phyloP scores from a whole-genome alignment of 1,140 invertebrate genomes.

The Tenebrio molitor region DNA sequence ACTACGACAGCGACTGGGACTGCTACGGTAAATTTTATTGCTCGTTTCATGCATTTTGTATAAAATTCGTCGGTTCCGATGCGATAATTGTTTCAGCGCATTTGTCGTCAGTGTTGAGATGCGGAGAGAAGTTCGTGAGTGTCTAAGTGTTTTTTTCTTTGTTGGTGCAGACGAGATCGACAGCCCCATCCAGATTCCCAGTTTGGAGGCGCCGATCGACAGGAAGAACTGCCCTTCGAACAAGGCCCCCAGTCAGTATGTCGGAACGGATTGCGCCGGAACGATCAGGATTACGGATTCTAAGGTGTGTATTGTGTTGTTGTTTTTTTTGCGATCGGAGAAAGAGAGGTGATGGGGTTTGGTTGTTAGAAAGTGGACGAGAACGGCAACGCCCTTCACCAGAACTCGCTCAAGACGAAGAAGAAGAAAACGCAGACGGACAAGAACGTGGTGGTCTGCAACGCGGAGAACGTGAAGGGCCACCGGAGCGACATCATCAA shows the following conservation, averaged over 20 bases:
- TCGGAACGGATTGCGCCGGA: not conserved
- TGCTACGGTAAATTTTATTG: no score
- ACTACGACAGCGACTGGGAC: no score
- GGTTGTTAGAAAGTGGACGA: constrained; percentile 68
- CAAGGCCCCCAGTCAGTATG: not conserved
- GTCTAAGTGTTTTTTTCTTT: not conserved
- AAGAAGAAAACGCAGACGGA: constrained; percentile 61
- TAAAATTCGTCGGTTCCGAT: no score
- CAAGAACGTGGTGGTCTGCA: constrained; percentile 60
- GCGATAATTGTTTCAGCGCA: no score
- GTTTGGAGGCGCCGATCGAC: constrained; percentile 41
- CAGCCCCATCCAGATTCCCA: constrained; percentile 52
- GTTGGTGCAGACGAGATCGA: constrained; percentile 51
- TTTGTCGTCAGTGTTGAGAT: no score
- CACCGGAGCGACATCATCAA: constrained; percentile 64
- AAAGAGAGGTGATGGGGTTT: not conserved
- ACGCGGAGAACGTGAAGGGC: constrained; percentile 60
- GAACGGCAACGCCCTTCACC: constrained; percentile 67
- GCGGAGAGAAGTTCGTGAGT: no score
- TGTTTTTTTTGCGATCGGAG: no score
- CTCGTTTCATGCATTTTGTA: no score
- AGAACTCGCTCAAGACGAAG: constrained; percentile 56
- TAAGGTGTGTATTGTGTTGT: no score
- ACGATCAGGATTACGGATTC: not conserved
- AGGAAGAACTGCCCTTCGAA: constrained; percentile 1